Conservation (phyloP, 1,140 invertebrate genomes). For the Dendroctonus ponderosae region DNA sequence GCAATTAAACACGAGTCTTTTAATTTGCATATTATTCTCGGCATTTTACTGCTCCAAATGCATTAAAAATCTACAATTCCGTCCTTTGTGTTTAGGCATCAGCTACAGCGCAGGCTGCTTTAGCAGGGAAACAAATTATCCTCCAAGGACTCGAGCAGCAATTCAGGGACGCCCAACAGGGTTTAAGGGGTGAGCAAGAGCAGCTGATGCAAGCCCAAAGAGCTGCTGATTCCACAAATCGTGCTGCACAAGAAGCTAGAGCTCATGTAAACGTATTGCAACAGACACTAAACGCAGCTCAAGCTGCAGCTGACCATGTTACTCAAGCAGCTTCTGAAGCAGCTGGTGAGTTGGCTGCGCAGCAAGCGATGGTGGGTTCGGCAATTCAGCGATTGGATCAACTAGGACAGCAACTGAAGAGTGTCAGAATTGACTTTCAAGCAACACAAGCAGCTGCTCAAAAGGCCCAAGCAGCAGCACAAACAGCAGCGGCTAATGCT, state of each 20-base stretch:
- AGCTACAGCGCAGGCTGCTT: constrained; percentile 66
- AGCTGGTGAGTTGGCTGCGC: constrained; percentile 65
- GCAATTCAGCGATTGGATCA: constrained; percentile 61
- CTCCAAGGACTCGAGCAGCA: constrained; percentile 65
- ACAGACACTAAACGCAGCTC: constrained; percentile 66
- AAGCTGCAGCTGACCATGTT: constrained; percentile 65
- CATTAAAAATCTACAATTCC: neutral
- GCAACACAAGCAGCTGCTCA: constrained; percentile 64
- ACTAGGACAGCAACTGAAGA: constrained; percentile 62
- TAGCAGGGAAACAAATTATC: constrained; percentile 64
- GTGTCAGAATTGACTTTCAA: constrained; percentile 66
- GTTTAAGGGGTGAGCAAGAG: constrained; percentile 62
- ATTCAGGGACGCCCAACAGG: constrained; percentile 62
- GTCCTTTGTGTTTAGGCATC: constrained; percentile 49
- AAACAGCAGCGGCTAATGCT: constrained; percentile 56
- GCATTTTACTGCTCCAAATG: too few relatives aligned
- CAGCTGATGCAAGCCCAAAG: constrained; percentile 67
- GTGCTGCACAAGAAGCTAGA: constrained; percentile 65
- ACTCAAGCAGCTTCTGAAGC: constrained; percentile 64
- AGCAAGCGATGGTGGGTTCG: constrained; percentile 69
- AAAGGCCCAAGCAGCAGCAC: constrained; percentile 59
- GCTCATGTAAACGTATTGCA: constrained; percentile 58
- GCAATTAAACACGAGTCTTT: too few relatives aligned
- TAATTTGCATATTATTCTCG: too few relatives aligned
- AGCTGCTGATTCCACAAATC: constrained; percentile 61